Base-by-base conservation (phyloP, 2,797 vertebrate genomes). In the Anas bahamensis region DNA sequence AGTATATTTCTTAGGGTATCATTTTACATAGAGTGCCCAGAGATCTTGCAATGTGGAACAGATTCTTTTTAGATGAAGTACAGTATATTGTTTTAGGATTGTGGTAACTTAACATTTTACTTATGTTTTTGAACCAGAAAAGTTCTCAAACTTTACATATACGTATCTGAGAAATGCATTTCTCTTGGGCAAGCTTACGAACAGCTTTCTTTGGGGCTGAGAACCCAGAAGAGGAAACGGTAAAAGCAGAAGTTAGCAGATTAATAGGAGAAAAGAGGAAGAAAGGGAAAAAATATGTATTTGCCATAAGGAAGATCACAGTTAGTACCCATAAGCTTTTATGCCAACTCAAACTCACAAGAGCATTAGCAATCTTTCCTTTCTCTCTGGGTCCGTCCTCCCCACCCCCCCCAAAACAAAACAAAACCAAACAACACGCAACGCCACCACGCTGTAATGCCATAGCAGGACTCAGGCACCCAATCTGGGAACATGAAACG, bases 41-140 rank as follows among this genome's bases (percentile, higher is more conserved):
- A 42, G 68, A 88, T 84, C 29, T 3, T 86, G 60, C 75, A 55
- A 41, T 76, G 61, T 68, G 83, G 91, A 95, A 88, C 90, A 83
- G 95, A 96, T 96, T 91, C 88, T 88, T 50, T 73, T 44, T 55
- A 93, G 92, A 93, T 92, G 74, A 91, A 44, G 78, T 48, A 84
- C 60, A 77, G 22, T 26, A 60, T 89, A 87, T 71, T 90, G 75
- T 77, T 89, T 86, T 79, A 94, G 78, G 44, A 84, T 37, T 6
- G 0, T 41, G 44, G 83, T 83, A 84, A 88, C 60, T 86, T 82
- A 63, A 66, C 31, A 53, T 90, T 77, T 76, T 78, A 83, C 79
- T 90, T 22, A 8, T 15, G 42, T 46, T 85, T 83, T 80, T 63
- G 53, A 91, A 83, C 42, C 29, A 91, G 64, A 57, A 77, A 83